phyloP scores from a whole-genome alignment of 2,113 vertebrate genomes.

The Ciconia stormi region DNA sequence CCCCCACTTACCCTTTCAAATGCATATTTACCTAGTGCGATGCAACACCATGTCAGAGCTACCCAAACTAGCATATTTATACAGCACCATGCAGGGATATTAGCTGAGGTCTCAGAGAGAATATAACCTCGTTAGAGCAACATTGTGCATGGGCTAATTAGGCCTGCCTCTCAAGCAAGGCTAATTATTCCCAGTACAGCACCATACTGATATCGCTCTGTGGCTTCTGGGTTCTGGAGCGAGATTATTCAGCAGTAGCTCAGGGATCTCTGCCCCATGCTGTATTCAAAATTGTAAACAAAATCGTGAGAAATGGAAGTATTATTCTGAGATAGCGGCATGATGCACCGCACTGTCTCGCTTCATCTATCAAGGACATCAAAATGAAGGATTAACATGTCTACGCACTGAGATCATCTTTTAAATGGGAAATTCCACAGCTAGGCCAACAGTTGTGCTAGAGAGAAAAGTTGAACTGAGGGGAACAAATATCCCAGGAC shows the following conservation, averaged over 20 bases:
- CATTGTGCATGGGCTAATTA: slow-evolving; percentile 52
- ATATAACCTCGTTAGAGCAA: slow-evolving; percentile 58
- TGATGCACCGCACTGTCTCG: background rate
- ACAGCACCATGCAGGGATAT: slow-evolving; percentile 41
- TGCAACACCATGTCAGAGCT: background rate
- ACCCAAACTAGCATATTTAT: slow-evolving; percentile 7
- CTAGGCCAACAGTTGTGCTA: background rate
- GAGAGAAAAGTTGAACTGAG: background rate
- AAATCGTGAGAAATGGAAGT: background rate
- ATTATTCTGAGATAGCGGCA: background rate
- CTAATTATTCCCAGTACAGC: slow-evolving; percentile 62
- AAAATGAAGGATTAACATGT: background rate
- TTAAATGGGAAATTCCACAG: background rate
- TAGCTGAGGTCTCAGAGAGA: slow-evolving; percentile 51
- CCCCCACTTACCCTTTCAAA: background rate
- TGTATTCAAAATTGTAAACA: slow-evolving; percentile 27
- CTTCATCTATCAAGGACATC: background rate
- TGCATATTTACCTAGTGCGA: background rate
- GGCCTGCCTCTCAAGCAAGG: slow-evolving; percentile 53
- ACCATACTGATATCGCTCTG: background rate
- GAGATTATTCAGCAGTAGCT: slow-evolving; percentile 6
- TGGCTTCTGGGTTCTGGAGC: slow-evolving; percentile 15
- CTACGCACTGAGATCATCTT: background rate
- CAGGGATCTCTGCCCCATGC: background rate
- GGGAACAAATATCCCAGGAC: background rate